A percentile compares a stretch with the other conserved stretches of the same genome.
Evolutionary conservation across 2,888 invertebrate genomes (phyloP).

Genomic region (Platycnemis pennipes): DNA sequence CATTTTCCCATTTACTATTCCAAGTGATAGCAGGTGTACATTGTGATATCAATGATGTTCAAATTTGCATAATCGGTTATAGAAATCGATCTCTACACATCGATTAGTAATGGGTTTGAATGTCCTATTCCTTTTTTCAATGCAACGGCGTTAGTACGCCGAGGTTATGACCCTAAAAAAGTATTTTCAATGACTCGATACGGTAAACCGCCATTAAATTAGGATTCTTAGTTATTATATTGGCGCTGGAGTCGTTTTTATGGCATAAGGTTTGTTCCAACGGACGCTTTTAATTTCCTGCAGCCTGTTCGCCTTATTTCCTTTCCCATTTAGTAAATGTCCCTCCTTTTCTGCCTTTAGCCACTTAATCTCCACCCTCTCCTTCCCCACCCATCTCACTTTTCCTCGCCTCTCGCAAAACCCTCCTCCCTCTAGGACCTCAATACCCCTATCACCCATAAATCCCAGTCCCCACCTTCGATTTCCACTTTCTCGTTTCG

Average conservation of each 20-base stretch:
- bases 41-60: too few species aligned
- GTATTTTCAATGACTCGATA: too few species aligned
- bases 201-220: background rate
- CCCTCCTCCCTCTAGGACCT: background rate
- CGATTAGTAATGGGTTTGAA: too few species aligned
- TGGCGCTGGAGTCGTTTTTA: slow-evolving; percentile 23
- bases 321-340: background rate
- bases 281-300: slow-evolving; percentile 58
- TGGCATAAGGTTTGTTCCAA: slow-evolving; percentile 21
- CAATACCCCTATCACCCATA: slow-evolving; percentile 28
- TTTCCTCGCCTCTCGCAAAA: background rate
- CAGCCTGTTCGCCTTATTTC: slow-evolving; percentile 21
- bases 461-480: slow-evolving; percentile 53
- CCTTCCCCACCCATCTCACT: background rate
- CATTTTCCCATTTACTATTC: too few species aligned
- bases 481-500: slow-evolving; percentile 66
- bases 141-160: too few species aligned
- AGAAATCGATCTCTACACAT: too few species aligned
- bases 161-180: too few species aligned
- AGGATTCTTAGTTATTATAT: slow-evolving; percentile 30
- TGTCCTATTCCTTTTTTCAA: too few species aligned
- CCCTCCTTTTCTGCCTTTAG: slow-evolving; percentile 36
- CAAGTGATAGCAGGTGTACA: too few species aligned
- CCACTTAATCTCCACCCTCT: slow-evolving; percentile 49
- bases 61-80: too few species aligned